Conservation (phyloP, 2,113 vertebrate species). For the Ciconia boyciana region DNA sequence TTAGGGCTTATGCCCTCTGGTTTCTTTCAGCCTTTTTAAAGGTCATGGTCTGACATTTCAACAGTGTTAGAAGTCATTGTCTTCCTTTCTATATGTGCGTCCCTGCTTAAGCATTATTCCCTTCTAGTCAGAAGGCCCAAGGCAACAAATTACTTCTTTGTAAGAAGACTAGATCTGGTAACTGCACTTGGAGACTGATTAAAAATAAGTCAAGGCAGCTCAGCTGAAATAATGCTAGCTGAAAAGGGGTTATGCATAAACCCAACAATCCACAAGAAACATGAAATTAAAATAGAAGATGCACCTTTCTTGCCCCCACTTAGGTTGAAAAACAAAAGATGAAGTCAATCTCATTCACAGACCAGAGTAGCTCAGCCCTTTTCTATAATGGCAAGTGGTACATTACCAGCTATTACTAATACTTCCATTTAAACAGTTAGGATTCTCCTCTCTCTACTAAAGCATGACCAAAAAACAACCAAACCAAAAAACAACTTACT, state of each 20-base stretch:
- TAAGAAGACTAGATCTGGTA: not conserved
- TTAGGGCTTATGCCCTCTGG: not conserved
- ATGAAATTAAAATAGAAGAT: not conserved
- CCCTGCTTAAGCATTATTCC: not conserved
- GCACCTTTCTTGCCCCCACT: fast-evolving
- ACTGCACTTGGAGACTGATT: not conserved
- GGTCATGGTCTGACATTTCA: not conserved
- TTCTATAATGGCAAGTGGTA: fast-evolving
- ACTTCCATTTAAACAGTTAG: fast-evolving
- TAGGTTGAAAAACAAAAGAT: not conserved
- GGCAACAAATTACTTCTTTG: not conserved
- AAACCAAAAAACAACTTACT: not conserved
- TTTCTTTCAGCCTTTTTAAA: not conserved
- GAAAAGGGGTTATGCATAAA: not conserved
- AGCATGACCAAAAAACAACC: not conserved
- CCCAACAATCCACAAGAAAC: not conserved
- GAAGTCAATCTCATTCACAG: not conserved
- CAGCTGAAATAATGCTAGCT: not conserved
- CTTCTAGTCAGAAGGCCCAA: not conserved
- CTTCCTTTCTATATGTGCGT: not conserved
- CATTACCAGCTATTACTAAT: not conserved
- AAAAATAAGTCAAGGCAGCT: not conserved
- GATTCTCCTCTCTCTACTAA: not conserved
- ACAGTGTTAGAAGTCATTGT: not conserved
- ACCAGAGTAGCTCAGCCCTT: not conserved